phyloP scores from a whole-genome alignment of 2,888 invertebrate genomes.

The Papilio gigon region DNA sequence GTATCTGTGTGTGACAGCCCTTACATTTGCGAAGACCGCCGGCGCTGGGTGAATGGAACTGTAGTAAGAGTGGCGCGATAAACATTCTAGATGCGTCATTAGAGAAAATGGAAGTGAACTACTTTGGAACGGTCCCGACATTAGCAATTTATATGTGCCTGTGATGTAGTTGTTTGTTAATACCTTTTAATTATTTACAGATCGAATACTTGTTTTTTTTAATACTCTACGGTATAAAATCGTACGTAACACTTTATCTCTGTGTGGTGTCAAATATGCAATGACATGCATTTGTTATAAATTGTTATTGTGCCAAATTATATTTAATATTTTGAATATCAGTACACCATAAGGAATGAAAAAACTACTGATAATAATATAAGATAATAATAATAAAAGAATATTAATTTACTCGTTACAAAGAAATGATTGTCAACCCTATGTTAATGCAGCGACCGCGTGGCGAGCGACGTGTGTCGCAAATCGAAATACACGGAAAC shows the following conservation, averaged over 20 bases:
- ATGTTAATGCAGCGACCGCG: not conserved
- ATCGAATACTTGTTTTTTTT: not conserved
- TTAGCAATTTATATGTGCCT: conserved; percentile 31
- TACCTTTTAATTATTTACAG: conserved; percentile 26
- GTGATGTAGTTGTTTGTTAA: not conserved
- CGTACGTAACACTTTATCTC: no score
- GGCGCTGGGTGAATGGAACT: conserved; percentile 40
- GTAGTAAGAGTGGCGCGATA: conserved; percentile 39
- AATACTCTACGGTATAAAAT: no score
- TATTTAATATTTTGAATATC: no score
- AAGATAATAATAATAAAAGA: not conserved
- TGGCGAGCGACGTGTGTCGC: conserved; percentile 39
- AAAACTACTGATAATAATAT: no score
- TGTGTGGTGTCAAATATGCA: no score
- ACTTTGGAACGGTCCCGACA: conserved; percentile 33
- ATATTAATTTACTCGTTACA: no score
- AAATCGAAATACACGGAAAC: conserved; percentile 56
- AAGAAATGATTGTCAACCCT: conserved; percentile 17
- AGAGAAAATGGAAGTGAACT: conserved; percentile 41
- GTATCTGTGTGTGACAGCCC: not conserved
- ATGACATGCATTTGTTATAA: no score
- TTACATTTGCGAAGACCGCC: conserved; percentile 8
- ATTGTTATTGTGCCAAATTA: no score
- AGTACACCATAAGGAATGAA: no score
- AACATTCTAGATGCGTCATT: conserved; percentile 42